Base-by-base conservation (phyloP, 2,888 invertebrate genomes). In the Pachliopta kotzebuea region DNA sequence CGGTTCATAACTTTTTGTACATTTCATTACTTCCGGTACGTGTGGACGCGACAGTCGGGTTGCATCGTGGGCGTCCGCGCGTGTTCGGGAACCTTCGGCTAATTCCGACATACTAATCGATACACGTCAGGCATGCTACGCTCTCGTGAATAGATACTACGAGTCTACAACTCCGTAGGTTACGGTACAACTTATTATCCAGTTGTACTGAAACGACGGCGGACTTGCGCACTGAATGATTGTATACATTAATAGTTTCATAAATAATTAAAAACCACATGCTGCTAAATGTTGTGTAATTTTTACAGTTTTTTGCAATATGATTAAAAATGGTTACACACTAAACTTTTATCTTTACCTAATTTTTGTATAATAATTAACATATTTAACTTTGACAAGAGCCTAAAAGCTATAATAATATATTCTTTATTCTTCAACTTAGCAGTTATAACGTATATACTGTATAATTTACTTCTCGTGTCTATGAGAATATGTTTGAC, bases 1-100 rank as follows among this genome's bases (percentile, higher is more conserved):
- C 90, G 89, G 88, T 88, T 90, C 90, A 90, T 88, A 90, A 89
- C 85, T 85, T 84, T 88, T 83, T 85, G 84, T 89, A 90, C 89
- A 89, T 90, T 90, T 89, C 90, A 89, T 90, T 91, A 88, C 88
- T 89, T 90, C 90, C 90, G 89, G 85, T 84, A 83, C 83, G 84
- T 84, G 82, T 87, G 88, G 83, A 85, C 81, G 80, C 72, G 71
- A 76, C 69, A 69, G 69, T 59, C 60, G 84, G 81, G 75, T n/a
- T 66, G 68, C 68, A 65, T 83, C 85, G 85, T 83, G 69, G 63
- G 62, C 62, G 70, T 72, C 86, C 86, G 88, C 76, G 68, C 37
- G 53, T 62, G 55, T 60, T 83, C 88, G 88, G 74, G 56, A 68
- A 62, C 68, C 70, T 73, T 83, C 87, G 84, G 78, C 69, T 72